Conservation (phyloP, 2,888 invertebrate species). For the Clunio marinus region DNA sequence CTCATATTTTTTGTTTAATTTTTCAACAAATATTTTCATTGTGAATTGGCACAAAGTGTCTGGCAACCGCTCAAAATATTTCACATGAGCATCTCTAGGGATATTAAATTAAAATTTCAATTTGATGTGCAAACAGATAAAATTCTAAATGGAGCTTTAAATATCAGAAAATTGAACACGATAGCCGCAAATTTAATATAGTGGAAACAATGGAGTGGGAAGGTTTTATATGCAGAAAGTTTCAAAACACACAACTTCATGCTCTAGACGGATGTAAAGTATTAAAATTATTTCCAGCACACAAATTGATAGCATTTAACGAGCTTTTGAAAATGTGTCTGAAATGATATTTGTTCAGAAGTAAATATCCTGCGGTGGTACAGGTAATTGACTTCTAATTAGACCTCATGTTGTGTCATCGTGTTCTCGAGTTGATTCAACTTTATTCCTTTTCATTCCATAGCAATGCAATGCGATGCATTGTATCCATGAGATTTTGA, state of each 20-base stretch:
- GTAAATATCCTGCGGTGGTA: slow-evolving; percentile 9
- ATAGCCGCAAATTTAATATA: not conserved
- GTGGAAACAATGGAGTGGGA: not conserved
- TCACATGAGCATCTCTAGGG: not conserved
- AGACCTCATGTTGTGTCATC: not conserved
- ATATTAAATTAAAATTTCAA: slow-evolving; percentile 7
- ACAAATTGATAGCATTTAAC: too few species aligned
- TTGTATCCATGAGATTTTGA: too few species aligned
- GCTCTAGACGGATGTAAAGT: too few species aligned
- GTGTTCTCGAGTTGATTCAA: not conserved
- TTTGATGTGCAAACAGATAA: slow-evolving; percentile 13
- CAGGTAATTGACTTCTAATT: slow-evolving; percentile 9
- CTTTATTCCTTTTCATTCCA: too few species aligned
- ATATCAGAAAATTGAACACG: not conserved
- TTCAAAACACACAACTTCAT: too few species aligned
- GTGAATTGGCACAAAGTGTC: not conserved
- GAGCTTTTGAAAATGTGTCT: not conserved
- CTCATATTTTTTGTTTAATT: too few species aligned
- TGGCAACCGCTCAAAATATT: not conserved
- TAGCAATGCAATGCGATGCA: too few species aligned
- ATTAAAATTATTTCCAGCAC: too few species aligned
- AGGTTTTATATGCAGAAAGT: too few species aligned
- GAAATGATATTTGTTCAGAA: not conserved
- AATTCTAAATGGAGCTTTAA: not conserved
- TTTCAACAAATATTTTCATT: not conserved